Evolutionary conservation across 2,888 invertebrate species (phyloP), one percentile per base, ranked within the genome.

Genomic region (Hyposoter didymator): DNA sequence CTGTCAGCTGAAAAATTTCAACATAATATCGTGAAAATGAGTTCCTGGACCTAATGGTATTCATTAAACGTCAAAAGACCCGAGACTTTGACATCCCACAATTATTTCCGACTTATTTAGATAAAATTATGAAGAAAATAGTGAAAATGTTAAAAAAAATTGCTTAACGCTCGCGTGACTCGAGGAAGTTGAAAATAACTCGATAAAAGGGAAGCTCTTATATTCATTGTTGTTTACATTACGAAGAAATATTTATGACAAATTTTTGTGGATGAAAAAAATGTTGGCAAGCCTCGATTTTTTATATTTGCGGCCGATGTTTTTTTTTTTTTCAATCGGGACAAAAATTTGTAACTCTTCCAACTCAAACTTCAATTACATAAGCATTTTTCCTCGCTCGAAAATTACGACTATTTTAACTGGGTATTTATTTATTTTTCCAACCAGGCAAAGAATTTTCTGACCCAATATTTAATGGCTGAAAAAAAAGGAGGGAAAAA

Each of bases 281-380:
- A 43, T 43, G 28, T 73, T 73, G 73, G 59, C 73, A 73, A 39
- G 59, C 55, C 4, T 32, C 17, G 39, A 39, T 28, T 72, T 72
- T 72, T 49, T 17, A 12, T 35, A 52, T 35, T 72, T 72, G 10
- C 35, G n/a, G n/a, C 4, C 52, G 14, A 52, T 22, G 12, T 19
- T 28, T 59, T 55, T 55, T 73, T 59, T 49, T 70, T 70, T 35
- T 10, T 55, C 7, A 6, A 28, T 7, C 73, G 22, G 19, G 55
- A 73, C 55, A 43, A 73, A 73, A 43, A 73, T 39, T 59, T 73
- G 59, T 55, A 47, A 73, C 73, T 39, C 35, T 73, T 73, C 59
- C 73, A 39, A 72, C 52, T n/a, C 32, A 49, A 72, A 49, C 52
- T 49, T 49, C 47, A 52, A 72, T 72, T 39, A 39, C 59, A 59